Conservation (phyloP, 1,140 invertebrate species). For the Homalodisca vitripennis region DNA sequence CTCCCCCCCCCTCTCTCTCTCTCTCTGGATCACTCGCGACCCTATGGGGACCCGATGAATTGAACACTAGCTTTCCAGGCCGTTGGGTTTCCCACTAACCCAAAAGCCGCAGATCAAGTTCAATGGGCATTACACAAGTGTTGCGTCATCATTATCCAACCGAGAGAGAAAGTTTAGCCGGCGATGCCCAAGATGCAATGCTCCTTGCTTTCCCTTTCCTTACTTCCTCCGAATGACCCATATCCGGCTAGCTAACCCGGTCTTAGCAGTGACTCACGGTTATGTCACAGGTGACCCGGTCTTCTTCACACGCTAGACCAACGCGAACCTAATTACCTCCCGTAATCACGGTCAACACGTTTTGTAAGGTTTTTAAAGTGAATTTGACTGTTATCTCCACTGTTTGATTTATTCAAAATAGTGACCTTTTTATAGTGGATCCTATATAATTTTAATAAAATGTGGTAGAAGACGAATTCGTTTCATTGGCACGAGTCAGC, state of each 20-base stretch:
- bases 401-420: too few species aligned
- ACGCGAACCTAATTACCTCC: not conserved
- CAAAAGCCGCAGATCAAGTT: conserved; percentile 12
- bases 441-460: too few species aligned
- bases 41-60: too few species aligned
- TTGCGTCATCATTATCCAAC: conserved; percentile 7
- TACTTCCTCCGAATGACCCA: not conserved
- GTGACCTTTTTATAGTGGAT: too few species aligned
- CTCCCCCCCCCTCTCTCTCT: too few species aligned
- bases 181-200: not conserved
- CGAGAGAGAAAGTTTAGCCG: not conserved
- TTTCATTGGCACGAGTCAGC: too few species aligned
- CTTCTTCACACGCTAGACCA: not conserved
- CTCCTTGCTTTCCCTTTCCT: not conserved
- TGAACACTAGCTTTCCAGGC: too few species aligned
- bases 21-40: too few species aligned
- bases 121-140: conserved; percentile 1
- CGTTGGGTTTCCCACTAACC: not conserved
- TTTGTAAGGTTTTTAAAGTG: too few species aligned
- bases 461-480: too few species aligned
- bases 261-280: not conserved
- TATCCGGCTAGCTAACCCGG: not conserved
- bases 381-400: too few species aligned
- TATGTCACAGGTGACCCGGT: not conserved
- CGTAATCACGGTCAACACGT: not conserved